A percentile compares a stretch with the other conserved stretches of the same genome.
These are phyloP conservation scores for Cephus runcator DNA, from an alignment of 2,888 invertebrate genomes.

Conservation along the genomic window DNA sequence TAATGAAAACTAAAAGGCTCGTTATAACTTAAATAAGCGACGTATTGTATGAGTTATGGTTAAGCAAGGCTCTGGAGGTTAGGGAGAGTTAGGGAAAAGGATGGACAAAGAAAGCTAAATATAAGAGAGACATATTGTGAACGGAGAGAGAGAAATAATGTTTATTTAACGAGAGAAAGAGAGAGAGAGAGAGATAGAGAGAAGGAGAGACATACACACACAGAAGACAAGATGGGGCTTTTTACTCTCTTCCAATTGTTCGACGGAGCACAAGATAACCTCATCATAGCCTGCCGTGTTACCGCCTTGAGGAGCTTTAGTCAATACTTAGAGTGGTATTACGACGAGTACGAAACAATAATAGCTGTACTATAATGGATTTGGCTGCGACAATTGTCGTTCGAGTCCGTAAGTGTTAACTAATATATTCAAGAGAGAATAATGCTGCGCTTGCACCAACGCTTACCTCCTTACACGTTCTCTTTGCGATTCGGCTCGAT, in stretches of 20 bases:
- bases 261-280: slow-evolving; percentile 12
- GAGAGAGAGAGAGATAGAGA: neutral
- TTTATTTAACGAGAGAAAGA: slow-evolving; percentile 12
- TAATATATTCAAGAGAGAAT: slow-evolving; percentile 34
- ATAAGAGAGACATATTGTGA: neutral
- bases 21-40: slow-evolving; percentile 5
- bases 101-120: neutral
- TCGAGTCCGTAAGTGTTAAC: slow-evolving; percentile 43
- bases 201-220: neutral
- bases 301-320: slow-evolving; percentile 12
- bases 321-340: slow-evolving; percentile 19
- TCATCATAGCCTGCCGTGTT: slow-evolving; percentile 12
- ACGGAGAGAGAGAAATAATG: neutral
- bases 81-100: neutral
- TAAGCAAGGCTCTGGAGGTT: neutral
- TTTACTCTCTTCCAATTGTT: slow-evolving; percentile 15
- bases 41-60: neutral
- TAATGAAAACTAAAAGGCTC: slow-evolving; percentile 1
- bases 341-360: slow-evolving; percentile 8
- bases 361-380: slow-evolving; percentile 14
- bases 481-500: neutral
- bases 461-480: slow-evolving; percentile 25
- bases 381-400: slow-evolving; percentile 3
- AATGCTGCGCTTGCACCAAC: slow-evolving; percentile 49
- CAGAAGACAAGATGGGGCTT: neutral